Conservation (phyloP, 2,888 invertebrate species). For the Adela reaumurella region DNA sequence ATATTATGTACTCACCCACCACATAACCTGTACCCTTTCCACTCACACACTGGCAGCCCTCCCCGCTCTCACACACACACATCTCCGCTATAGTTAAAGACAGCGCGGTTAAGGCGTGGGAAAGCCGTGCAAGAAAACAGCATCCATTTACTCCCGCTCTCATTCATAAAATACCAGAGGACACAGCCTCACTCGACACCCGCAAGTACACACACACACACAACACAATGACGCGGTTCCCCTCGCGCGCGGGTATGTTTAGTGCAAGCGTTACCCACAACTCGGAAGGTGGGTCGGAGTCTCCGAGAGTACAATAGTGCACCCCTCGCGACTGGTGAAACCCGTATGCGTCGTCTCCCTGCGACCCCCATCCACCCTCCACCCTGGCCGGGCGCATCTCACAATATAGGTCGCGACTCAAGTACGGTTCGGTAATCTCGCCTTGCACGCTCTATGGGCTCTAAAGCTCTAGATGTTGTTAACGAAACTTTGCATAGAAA, state of each 20-base stretch:
- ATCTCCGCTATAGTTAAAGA: not conserved
- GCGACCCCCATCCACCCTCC: too few species aligned
- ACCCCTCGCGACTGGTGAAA: not conserved
- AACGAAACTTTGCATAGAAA: too few species aligned
- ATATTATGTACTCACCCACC: not conserved
- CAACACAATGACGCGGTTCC: not conserved
- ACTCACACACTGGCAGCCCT: too few species aligned
- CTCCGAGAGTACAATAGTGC: not conserved
- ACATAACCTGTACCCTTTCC: not conserved
- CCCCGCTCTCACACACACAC: not conserved
- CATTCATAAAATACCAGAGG: not conserved
- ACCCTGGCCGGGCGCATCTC: too few species aligned
- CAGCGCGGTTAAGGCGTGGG: not conserved
- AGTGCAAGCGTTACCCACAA: too few species aligned
- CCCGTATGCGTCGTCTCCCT: not conserved
- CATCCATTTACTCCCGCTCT: not conserved
- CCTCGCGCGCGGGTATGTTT: too few species aligned
- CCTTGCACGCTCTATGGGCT: too few species aligned
- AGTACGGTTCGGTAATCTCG: too few species aligned
- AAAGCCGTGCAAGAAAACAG: not conserved
- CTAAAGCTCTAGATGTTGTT: too few species aligned
- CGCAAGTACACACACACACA: not conserved
- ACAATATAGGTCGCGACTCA: too few species aligned
- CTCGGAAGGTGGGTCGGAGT: too few species aligned
- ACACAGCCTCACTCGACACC: too few species aligned